Evolutionary conservation across 1,140 invertebrate species (phyloP).

Genomic region (Pemphigus obesinymphae): DNA sequence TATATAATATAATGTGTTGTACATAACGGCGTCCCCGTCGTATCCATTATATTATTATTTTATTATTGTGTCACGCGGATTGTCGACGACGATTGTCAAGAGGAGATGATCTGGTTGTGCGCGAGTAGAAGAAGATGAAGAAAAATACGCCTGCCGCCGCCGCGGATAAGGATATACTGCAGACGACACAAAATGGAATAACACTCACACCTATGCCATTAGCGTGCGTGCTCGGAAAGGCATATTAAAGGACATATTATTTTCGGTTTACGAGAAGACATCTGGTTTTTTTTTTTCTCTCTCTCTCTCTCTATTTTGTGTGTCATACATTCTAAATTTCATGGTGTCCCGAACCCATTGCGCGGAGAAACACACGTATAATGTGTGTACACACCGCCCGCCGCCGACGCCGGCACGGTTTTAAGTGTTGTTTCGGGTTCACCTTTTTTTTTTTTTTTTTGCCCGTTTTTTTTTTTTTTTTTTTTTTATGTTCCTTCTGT

Average conservation of each 20-base stretch:
- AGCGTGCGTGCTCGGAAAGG: constrained; percentile 4
- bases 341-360: constrained; percentile 36
- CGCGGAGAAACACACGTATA: background rate
- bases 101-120: background rate
- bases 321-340: constrained; percentile 18
- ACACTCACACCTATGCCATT: constrained; percentile 40
- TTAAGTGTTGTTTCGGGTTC: background rate
- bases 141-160: background rate
- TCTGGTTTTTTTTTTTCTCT: constrained; percentile 13
- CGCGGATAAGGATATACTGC: background rate
- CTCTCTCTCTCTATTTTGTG: background rate
- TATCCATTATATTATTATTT: background rate
- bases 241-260: background rate
- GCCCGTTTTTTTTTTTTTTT: background rate
- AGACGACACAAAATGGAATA: background rate
- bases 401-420: background rate
- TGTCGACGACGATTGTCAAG: constrained; percentile 9
- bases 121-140: background rate
- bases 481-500: no score
- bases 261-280: constrained; percentile 23
- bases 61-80: background rate
- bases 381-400: background rate
- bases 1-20: no score
- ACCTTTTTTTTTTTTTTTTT: background rate
- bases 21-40: background rate